These are phyloP conservation scores for Lates calcarifer DNA, from an alignment of 2,113 vertebrate species.

Conservation along the genomic window DNA sequence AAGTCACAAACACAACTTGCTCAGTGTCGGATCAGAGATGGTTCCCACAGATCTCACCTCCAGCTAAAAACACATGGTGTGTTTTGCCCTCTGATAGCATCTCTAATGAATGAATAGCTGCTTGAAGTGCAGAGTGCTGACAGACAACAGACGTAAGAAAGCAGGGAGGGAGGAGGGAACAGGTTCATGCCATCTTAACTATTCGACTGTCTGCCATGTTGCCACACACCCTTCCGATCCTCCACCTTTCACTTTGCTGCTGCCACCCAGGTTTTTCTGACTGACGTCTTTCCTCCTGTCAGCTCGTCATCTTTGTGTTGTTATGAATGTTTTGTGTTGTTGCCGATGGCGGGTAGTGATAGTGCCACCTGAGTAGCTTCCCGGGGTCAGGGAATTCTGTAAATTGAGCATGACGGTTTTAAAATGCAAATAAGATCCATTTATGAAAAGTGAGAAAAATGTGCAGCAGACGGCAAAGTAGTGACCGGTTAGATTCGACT, in stretches of 20 bases:
- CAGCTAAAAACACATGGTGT: too few relatives aligned
- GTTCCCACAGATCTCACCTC: background rate
- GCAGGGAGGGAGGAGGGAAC: background rate
- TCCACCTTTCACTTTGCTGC: background rate
- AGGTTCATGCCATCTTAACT: constrained; percentile 56
- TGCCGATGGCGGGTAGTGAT: constrained; percentile 42
- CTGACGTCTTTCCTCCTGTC: constrained; percentile 2
- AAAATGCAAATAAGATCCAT: too few relatives aligned
- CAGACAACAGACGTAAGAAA: constrained; percentile 51
- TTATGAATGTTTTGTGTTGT: constrained; percentile 26
- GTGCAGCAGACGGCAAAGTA: too few relatives aligned
- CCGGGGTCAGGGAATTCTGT: background rate
- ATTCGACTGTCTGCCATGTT: constrained; percentile 33
- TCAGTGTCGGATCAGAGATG: background rate
- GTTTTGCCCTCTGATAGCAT: constrained; percentile 50
- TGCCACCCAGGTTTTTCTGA: constrained; percentile 22
- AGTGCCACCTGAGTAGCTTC: constrained; percentile 2
- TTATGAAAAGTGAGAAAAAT: too few relatives aligned
- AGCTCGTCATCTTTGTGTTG: background rate
- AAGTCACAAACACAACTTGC: background rate
- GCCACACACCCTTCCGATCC: background rate
- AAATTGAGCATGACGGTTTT: background rate
- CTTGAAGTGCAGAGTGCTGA: constrained; percentile 34
- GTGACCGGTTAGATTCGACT: too few relatives aligned
- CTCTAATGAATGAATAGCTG: constrained; percentile 67